phyloP scores from a whole-genome alignment of 2,888 invertebrate species.

The Gasteruption jaculator region DNA sequence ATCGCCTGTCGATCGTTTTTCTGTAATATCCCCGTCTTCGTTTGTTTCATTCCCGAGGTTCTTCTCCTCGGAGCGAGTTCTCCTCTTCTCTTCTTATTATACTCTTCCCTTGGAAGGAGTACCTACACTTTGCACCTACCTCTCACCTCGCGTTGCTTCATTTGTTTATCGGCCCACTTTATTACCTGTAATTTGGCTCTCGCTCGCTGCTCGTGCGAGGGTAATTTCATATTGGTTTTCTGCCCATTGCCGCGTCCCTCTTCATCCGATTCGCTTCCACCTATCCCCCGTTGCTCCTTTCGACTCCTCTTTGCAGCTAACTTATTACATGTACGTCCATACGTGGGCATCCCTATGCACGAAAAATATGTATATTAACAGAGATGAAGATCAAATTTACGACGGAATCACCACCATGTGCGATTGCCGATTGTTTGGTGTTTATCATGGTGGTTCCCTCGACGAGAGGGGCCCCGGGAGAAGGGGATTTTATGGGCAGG shows the following conservation, averaged over 20 bases:
- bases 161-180: slow-evolving; percentile 47
- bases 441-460: too few species aligned
- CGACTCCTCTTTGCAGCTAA: too few species aligned
- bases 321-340: too few species aligned
- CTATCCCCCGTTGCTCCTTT: slow-evolving; percentile 1
- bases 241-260: slow-evolving; percentile 24
- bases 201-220: slow-evolving; percentile 43
- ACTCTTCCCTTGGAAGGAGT: slow-evolving; percentile 20
- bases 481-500: too few species aligned
- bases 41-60: slow-evolving; percentile 13
- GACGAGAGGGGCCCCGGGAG: too few species aligned
- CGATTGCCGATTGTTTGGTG: too few species aligned
- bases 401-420: too few species aligned
- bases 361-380: too few species aligned
- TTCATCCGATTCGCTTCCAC: slow-evolving; percentile 12
- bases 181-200: slow-evolving; percentile 48
- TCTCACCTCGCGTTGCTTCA: slow-evolving; percentile 41
- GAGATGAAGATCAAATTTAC: too few species aligned
- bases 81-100: slow-evolving; percentile 12
- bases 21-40: neutral
- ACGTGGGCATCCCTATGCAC: too few species aligned
- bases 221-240: slow-evolving; percentile 49
- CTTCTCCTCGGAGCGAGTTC: too few species aligned
- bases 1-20: neutral
- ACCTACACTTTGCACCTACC: slow-evolving; percentile 23